Evolutionary conservation across 2,888 invertebrate species (phyloP).

Genomic region (Xylota segnis): DNA sequence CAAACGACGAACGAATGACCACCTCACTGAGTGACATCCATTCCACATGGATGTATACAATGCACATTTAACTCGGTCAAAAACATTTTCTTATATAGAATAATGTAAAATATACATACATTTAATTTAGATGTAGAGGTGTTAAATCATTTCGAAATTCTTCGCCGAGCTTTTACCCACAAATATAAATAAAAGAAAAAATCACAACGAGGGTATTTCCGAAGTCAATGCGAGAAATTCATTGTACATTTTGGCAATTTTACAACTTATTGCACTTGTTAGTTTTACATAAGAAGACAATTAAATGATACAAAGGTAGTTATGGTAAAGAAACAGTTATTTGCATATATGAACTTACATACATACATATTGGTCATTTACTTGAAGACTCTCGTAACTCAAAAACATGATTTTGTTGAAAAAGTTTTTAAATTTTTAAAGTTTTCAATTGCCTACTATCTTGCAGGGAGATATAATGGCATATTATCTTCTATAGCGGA

Average conservation of each 20-base stretch:
- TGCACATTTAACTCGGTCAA: constrained; percentile 8
- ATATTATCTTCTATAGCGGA: too few species aligned
- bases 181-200: constrained; percentile 9
- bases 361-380: too few species aligned
- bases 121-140: constrained; percentile 10
- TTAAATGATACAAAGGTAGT: neutral
- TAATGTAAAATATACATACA: neutral
- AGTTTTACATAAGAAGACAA: constrained; percentile 1
- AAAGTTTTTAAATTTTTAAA: too few species aligned
- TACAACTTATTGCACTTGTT: constrained; percentile 28
- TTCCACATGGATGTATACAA: neutral
- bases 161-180: constrained; percentile 37
- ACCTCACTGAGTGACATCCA: constrained; percentile 25
- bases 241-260: constrained; percentile 29
- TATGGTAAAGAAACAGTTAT: too few species aligned
- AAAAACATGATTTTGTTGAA: too few species aligned
- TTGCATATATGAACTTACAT: too few species aligned
- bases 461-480: too few species aligned
- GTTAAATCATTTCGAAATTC: constrained; percentile 48
- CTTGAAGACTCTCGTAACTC: too few species aligned
- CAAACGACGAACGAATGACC: constrained; percentile 5
- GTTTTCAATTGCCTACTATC: too few species aligned
- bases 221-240: constrained; percentile 17
- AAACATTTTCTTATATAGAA: constrained; percentile 22
- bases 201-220: constrained; percentile 8